phyloP scores from a whole-genome alignment of 2,888 invertebrate genomes.

The Sturmia bella region DNA sequence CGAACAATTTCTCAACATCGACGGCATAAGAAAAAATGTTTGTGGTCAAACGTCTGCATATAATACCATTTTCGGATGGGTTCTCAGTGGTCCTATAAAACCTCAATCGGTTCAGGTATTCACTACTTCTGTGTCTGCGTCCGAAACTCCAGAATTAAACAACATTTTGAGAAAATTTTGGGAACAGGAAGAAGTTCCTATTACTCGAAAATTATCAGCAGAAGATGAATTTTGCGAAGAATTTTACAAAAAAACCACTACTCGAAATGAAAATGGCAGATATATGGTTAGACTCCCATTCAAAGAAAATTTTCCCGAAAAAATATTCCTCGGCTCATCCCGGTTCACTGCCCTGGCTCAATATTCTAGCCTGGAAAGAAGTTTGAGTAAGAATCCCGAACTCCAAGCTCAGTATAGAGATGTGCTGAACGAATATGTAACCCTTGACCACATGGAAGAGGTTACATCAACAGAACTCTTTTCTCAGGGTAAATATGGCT shows the following conservation, averaged over 20 bases:
- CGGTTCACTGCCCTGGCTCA: slow-evolving; percentile 21
- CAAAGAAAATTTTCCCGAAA: slow-evolving; percentile 28
- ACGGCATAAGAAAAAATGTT: background rate
- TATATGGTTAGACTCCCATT: slow-evolving; percentile 41
- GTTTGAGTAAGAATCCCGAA: background rate
- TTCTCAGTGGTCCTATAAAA: slow-evolving; percentile 27
- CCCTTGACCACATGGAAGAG: slow-evolving; percentile 48
- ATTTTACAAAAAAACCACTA: slow-evolving; percentile 21
- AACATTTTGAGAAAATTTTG: slow-evolving; percentile 27
- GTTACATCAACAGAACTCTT: slow-evolving; percentile 15
- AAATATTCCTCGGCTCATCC: slow-evolving; percentile 14
- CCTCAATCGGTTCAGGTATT: background rate
- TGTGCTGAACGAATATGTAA: slow-evolving; percentile 41
- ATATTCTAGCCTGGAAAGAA: slow-evolving; percentile 27
- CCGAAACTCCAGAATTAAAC: background rate
- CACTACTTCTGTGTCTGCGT: background rate
- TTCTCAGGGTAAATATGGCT: slow-evolving; percentile 39
- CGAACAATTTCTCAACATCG: slow-evolving; percentile 7
- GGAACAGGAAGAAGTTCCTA: slow-evolving; percentile 38
- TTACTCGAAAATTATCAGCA: background rate
- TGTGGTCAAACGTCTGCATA: background rate
- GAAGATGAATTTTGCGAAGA: slow-evolving; percentile 32
- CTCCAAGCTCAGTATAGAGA: background rate
- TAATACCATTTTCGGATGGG: slow-evolving; percentile 41
- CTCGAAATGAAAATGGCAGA: slow-evolving; percentile 17